Conservation (phyloP, 2,888 invertebrate genomes). For the Anticlea derivata region DNA sequence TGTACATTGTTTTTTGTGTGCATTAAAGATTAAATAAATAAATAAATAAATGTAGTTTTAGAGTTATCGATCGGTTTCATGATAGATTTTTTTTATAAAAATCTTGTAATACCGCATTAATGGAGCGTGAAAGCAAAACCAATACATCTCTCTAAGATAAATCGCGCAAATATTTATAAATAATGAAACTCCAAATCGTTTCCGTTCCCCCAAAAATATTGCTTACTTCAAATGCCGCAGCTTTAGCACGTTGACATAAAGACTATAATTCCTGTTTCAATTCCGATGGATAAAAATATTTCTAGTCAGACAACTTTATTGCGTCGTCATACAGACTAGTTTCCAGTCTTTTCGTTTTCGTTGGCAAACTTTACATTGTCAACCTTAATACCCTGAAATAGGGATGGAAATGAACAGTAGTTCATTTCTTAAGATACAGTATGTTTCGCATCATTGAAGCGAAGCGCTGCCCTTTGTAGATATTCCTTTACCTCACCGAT, state of each 20-base stretch:
- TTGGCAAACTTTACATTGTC: neutral
- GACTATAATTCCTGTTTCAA: neutral
- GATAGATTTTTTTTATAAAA: conserved; percentile 4
- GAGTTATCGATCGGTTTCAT: conserved; percentile 2
- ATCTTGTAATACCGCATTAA: neutral
- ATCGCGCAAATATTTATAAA: conserved; percentile 27
- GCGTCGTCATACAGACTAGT: conserved; percentile 3
- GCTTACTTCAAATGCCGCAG: conserved; percentile 13
- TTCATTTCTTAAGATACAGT: neutral
- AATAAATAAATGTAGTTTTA: too few relatives aligned
- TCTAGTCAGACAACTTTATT: conserved; percentile 6
- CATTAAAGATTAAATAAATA: too few relatives aligned
- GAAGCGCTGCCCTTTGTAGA: neutral
- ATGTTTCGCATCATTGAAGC: conserved; percentile 20
- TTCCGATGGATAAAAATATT: neutral
- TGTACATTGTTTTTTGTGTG: too few relatives aligned
- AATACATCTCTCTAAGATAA: conserved; percentile 15
- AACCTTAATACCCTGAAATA: conserved; percentile 6
- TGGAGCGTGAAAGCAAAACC: neutral
- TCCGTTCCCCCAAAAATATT: conserved; percentile 26
- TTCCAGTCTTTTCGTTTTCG: neutral
- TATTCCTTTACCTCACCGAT: neutral
- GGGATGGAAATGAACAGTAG: neutral
- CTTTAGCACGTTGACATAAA: conserved; percentile 12
- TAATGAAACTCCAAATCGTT: conserved; percentile 32